Base-by-base conservation (phyloP, 1,140 invertebrate species). In the Heterodera carotae region DNA sequence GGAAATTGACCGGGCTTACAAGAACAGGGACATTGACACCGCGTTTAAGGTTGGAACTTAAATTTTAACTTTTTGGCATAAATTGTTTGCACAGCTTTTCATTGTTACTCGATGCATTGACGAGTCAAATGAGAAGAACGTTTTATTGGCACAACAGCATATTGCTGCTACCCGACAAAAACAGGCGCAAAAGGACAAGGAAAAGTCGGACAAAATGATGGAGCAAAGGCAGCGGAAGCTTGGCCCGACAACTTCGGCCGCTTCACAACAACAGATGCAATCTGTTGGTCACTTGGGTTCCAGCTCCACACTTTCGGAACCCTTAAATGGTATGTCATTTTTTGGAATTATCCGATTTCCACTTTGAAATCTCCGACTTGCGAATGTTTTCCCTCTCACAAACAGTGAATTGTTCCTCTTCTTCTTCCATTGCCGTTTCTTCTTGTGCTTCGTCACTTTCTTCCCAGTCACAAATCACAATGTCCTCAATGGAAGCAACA, bases 1-100 rank as follows among this genome's bases (percentile, higher is more conserved):
- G 48, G 86, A 87, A 73, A 83, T 87, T n/a, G 85, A 87, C 69
- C 43, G 84, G 53, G 86, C 84, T 1, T 75, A 79, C 66, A 87
- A 87, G 56, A 79, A 77, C 64, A 81, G 80, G 31, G 78, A 87
- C 25, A 48, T 88, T 1, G 71, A 84, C 59, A 59, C 76, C 2
- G 80, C 70, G 0, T 86, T 87, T 59, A 87, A 86, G 73, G 78
- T 85, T 27, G 22, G 18, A 1, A 22, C 25, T 39, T 25, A 66
- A 66, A 66, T 34, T 43, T 6, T 6, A 34, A 34, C 12, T 2
- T 34, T 29, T 66, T 4, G 6, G 22, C 15, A 66, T 29, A 66
- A 15, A 29, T 4, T 66, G 27, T 18, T 8, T 79, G 69, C 70
- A 33, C 25, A 79, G 78, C 60, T 79, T 12, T 82, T 74, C 62